Base-by-base conservation (phyloP, 2,113 vertebrate species). In the Pelusios castaneus region DNA sequence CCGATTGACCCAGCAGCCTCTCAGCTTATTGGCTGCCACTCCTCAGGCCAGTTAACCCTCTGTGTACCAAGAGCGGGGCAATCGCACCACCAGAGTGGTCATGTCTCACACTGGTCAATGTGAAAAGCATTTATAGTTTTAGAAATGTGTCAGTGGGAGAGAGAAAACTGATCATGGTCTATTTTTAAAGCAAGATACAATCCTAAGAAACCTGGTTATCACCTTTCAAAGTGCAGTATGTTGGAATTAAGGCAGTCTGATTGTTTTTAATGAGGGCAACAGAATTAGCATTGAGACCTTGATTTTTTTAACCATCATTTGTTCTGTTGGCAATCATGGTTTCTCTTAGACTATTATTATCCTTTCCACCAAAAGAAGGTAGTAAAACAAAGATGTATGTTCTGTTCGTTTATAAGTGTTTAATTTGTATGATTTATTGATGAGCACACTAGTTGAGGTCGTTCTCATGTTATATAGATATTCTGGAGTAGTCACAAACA, bases 351-450 rank as follows among this genome's bases (percentile, higher is more conserved):
- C 92, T 95, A 49, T 85, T 89, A 76, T 95, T 96, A 89, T 55
- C 85, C 14, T 38, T 95, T 95, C 93, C 84, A 95, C 91, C 89
- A 96, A 95, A 97, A 96, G 49, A 8, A 78, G 85, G 63, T 79
- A 91, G 95, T 93, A 97, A 94, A 90, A 82, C 80, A 78, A 97
- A 92, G 88, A 93, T 93, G 90, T n/a, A 87, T 94, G 77, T 97
- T 95, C 93, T 97, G 89, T 92, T 95, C 82, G 75, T 95, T 96
- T 88, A 76, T 95, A 94, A 96, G 95, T 97, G 94, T 96, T 96
- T 92, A 97, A 95, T 97, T 97, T 24, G 24, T 91, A 89, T 95
- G 78, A 76, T 84, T 67, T 86, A 1, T 60, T 8, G 45, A 25
- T 41, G 79, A 22, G 79, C 77, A 29, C 85, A 73, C 34, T 51